Percentiles rank a stretch among this genome's conserved stretches.
Conservation (phyloP, 2,113 vertebrate genomes). For the Lophotis ruficrista region DNA sequence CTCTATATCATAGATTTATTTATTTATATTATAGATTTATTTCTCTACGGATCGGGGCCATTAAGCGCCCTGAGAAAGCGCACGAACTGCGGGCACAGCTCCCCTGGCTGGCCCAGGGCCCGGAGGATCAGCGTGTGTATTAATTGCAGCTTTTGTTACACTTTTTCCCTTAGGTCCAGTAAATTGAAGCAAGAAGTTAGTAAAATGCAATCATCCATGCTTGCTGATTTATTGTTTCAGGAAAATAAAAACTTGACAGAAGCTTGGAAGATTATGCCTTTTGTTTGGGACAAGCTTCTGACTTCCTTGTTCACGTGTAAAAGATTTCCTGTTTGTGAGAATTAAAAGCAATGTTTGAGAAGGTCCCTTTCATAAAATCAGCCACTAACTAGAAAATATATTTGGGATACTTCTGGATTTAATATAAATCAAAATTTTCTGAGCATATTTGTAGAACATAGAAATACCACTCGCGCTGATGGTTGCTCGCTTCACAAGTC, state of each 20-base stretch:
- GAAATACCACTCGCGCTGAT: neutral
- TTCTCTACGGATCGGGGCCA: neutral
- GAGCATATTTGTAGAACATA: neutral
- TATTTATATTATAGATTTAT: accelerated
- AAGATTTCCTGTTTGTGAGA: slow-evolving; percentile 55
- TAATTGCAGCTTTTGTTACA: slow-evolving; percentile 21
- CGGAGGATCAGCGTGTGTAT: neutral
- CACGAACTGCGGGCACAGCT: neutral
- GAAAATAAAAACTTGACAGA: slow-evolving; percentile 48
- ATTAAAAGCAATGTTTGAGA: neutral
- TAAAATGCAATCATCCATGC: slow-evolving; percentile 1
- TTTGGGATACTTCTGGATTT: neutral
- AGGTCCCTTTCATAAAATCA: neutral
- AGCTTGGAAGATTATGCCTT: slow-evolving; percentile 26
- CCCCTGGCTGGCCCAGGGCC: neutral
- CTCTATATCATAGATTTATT: neutral
- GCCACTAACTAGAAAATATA: neutral
- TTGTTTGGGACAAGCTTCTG: slow-evolving; percentile 46
- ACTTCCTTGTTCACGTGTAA: slow-evolving; percentile 41
- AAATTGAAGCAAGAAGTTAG: slow-evolving; percentile 23
- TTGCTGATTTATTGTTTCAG: slow-evolving; percentile 54
- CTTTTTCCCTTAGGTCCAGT: neutral
- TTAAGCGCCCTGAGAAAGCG: neutral
- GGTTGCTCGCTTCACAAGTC: neutral
- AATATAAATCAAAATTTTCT: neutral